Conservation (phyloP, 2,797 vertebrate genomes). For the Benthosema pterotum region DNA sequence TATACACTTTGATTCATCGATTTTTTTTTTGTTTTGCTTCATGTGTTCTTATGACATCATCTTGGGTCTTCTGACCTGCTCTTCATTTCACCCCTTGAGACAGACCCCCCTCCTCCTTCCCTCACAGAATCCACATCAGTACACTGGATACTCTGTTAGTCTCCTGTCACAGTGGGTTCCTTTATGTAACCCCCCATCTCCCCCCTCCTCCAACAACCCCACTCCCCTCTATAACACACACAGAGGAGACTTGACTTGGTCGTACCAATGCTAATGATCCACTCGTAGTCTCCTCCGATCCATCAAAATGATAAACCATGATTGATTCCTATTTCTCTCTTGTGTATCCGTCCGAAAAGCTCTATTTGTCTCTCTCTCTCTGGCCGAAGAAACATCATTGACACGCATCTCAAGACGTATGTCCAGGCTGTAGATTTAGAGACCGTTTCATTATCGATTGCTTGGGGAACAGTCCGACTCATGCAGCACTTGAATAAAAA, state of each 20-base stretch:
- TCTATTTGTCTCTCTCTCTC: neutral
- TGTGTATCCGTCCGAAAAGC: neutral
- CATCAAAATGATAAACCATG: conserved; percentile 7
- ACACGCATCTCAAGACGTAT: conserved; percentile 12
- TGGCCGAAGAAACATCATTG: neutral
- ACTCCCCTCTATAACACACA: conserved; percentile 24
- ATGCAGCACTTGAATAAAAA: conserved; percentile 1
- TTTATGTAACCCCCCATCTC: conserved; percentile 44
- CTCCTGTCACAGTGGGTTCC: conserved; percentile 52
- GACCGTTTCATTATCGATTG: conserved; percentile 25
- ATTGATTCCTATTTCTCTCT: conserved; percentile 1
- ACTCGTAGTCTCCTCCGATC: neutral
- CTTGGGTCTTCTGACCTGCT: too few species aligned
- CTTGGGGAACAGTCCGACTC: conserved; percentile 1
- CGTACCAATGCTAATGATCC: conserved; percentile 27
- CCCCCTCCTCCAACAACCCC: conserved; percentile 2
- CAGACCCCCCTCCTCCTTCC: neutral
- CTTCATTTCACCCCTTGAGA: neutral
- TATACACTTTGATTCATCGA: too few species aligned
- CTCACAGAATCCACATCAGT: conserved; percentile 29
- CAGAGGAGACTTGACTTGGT: conserved; percentile 25
- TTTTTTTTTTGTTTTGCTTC: too few species aligned
- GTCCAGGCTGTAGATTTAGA: conserved; percentile 1
- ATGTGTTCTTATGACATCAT: too few species aligned
- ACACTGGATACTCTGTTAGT: conserved; percentile 55